phyloP scores from a whole-genome alignment of 2,888 invertebrate species.

The Heliconius hortense region DNA sequence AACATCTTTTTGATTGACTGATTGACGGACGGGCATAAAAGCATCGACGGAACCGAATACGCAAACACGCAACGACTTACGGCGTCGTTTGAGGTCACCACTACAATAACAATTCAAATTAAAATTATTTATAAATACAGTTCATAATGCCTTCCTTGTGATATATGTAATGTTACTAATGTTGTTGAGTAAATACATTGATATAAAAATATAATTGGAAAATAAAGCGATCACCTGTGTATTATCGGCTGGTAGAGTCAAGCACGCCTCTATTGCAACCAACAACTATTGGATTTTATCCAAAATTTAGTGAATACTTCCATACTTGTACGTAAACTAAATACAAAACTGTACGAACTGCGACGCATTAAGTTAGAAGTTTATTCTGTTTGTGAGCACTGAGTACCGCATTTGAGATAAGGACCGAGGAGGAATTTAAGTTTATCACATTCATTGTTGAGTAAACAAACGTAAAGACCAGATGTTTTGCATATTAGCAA shows the following conservation, averaged over 20 bases:
- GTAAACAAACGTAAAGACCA: constrained; percentile 19
- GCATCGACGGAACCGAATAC: neutral
- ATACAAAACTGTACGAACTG: neutral
- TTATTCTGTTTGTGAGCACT: neutral
- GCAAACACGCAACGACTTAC: neutral
- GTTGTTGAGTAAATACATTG: neutral
- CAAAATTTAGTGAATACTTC: neutral
- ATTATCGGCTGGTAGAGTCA: neutral
- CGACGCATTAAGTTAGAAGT: neutral
- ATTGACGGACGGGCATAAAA: constrained; percentile 31
- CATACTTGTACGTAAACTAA: neutral
- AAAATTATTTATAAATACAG: neutral
- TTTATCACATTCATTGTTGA: constrained; percentile 11
- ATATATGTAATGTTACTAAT: neutral
- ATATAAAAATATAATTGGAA: too few relatives aligned
- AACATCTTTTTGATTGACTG: constrained; percentile 36
- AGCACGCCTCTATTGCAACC: too few relatives aligned
- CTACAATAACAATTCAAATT: neutral
- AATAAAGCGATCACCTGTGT: neutral
- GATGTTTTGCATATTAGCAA: constrained; percentile 14
- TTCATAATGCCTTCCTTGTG: neutral
- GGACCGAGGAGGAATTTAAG: neutral
- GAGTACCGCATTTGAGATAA: constrained; percentile 8
- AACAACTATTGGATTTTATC: neutral
- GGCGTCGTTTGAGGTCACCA: neutral